Percentiles rank a stretch among this genome's conserved stretches.
These are phyloP conservation scores for Lucilia sericata DNA, from an alignment of 1,140 invertebrate species.

Conservation along the genomic window DNA sequence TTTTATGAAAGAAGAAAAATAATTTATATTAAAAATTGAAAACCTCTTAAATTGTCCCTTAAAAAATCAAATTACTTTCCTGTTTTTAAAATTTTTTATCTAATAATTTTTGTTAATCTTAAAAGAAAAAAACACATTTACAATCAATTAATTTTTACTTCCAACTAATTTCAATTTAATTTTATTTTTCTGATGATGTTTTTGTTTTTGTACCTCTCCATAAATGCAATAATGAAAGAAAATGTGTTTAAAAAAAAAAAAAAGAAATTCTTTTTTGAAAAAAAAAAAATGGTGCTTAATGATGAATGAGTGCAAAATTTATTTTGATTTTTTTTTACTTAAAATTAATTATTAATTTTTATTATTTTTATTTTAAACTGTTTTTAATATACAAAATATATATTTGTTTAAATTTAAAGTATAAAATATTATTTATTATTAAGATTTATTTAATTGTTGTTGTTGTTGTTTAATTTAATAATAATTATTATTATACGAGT, in stretches of 20 bases:
- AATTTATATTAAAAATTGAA: too few species aligned
- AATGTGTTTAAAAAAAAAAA: not conserved
- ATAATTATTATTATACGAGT: not conserved
- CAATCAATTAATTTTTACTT: too few species aligned
- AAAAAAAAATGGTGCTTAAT: not conserved
- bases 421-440: conserved; percentile 4
- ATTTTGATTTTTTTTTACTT: not conserved
- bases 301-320: not conserved
- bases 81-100: too few species aligned
- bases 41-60: too few species aligned
- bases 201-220: conserved; percentile 32
- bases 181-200: not conserved
- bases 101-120: too few species aligned
- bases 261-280: not conserved
- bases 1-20: too few species aligned
- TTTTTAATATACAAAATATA: conserved; percentile 29
- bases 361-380: not conserved
- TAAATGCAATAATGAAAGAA: conserved; percentile 43
- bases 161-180: not conserved
- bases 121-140: too few species aligned
- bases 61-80: too few species aligned
- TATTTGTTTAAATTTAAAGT: conserved; percentile 4
- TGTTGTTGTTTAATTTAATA: not conserved
- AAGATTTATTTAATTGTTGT: not conserved
- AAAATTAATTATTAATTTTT: not conserved